These are phyloP conservation scores for Paramormyrops hopkinsi DNA, from an alignment of 2,797 vertebrate species.

Conservation along the genomic window DNA sequence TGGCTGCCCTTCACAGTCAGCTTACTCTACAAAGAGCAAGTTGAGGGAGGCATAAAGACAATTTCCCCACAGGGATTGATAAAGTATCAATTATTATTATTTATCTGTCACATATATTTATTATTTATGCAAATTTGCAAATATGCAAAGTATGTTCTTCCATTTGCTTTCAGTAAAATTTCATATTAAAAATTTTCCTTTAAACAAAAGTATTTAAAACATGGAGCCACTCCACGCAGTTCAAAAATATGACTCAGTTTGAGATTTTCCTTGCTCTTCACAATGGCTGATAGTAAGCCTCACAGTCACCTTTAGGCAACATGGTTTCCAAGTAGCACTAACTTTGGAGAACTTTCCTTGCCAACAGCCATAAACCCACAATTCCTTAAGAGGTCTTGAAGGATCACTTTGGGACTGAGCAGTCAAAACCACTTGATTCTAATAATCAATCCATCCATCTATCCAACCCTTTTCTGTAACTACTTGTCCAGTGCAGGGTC, in stretches of 20 bases:
- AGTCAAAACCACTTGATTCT: not conserved
- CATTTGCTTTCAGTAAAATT: not conserved
- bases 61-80: too few species aligned
- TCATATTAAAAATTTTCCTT: not conserved
- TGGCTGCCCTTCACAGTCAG: too few species aligned
- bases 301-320: not conserved
- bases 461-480: not conserved
- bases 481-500: not conserved
- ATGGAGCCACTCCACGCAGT: not conserved
- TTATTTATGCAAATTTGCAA: not conserved
- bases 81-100: too few species aligned
- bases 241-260: not conserved
- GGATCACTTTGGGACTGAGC: not conserved
- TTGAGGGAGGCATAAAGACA: too few species aligned
- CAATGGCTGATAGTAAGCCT: not conserved
- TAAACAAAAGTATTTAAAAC: not conserved
- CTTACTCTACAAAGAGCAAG: too few species aligned
- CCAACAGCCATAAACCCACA: not conserved
- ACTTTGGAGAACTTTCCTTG: not conserved
- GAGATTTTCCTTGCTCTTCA: not conserved
- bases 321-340: not conserved
- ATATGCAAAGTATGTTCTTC: not conserved
- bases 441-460: not conserved
- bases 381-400: not conserved
- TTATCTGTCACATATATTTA: not conserved